phyloP scores from a whole-genome alignment of 2,888 invertebrate species.

The Holacanthella duospinosa region DNA sequence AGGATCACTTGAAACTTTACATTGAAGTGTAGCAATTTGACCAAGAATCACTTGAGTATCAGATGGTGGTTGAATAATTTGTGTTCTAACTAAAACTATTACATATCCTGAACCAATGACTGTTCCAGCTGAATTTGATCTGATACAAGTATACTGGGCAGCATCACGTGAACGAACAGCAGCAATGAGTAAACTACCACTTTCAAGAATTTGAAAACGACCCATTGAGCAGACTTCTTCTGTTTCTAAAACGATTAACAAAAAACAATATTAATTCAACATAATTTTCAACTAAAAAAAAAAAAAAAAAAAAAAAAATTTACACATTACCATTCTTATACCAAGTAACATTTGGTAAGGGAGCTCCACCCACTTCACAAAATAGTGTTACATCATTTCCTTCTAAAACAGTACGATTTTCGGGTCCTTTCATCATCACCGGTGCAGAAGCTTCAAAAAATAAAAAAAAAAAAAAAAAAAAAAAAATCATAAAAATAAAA shows the following conservation, averaged over 20 bases:
- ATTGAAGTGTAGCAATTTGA: conserved; percentile 83
- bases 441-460: conserved; percentile 69
- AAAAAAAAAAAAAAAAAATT: not conserved
- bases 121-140: conserved; percentile 80
- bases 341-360: conserved; percentile 84
- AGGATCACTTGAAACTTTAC: conserved; percentile 86
- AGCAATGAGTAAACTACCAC: conserved; percentile 77
- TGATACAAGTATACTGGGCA: conserved; percentile 78
- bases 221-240: conserved; percentile 51
- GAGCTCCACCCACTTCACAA: conserved; percentile 82
- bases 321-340: conserved; percentile 65
- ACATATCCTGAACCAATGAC: conserved; percentile 51
- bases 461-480: not conserved
- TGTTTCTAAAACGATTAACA: conserved; percentile 25
- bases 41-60: conserved; percentile 85
- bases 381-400: conserved; percentile 81
- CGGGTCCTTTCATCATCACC: conserved; percentile 69
- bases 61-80: conserved; percentile 85
- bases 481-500: not conserved
- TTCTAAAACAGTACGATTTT: conserved; percentile 79
- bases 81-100: conserved; percentile 64
- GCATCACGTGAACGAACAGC: conserved; percentile 71
- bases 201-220: conserved; percentile 71
- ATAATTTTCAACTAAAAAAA: too few relatives aligned
- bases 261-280: not conserved